phyloP scores from a whole-genome alignment of 2,797 vertebrate species.

The Sarcoramphus papa region DNA sequence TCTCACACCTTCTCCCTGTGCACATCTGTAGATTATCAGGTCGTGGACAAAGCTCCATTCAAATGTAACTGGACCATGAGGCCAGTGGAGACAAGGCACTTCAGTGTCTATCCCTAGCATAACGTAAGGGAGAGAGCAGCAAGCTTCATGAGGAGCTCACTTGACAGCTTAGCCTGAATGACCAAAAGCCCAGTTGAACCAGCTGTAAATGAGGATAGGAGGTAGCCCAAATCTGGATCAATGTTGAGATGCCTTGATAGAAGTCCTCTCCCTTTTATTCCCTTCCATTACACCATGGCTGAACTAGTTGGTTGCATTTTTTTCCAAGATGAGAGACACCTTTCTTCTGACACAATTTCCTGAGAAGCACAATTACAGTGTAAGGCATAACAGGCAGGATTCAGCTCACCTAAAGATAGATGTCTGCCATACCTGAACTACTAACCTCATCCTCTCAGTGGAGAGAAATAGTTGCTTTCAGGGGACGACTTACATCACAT shows the following conservation, averaged over 20 bases:
- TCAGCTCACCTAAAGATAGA: neutral
- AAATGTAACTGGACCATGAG: neutral
- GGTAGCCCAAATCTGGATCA: neutral
- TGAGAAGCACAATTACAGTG: neutral
- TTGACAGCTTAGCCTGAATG: neutral
- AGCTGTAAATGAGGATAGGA: neutral
- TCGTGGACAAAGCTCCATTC: neutral
- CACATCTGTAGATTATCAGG: neutral
- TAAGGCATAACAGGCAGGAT: neutral
- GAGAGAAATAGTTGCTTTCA: neutral
- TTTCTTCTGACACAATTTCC: neutral
- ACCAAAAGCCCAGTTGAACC: neutral
- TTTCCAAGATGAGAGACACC: neutral
- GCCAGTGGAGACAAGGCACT: neutral
- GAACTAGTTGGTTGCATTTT: neutral
- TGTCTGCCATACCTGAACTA: neutral
- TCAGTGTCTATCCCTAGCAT: neutral
- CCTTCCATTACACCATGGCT: neutral
- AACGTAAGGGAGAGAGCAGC: neutral
- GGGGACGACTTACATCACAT: neutral
- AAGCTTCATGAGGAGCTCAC: neutral
- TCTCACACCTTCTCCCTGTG: neutral
- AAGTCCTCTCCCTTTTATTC: neutral
- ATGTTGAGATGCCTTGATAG: neutral
- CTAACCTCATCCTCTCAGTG: neutral